A percentile compares a stretch with the other conserved stretches of the same genome.
Evolutionary conservation across 2,113 vertebrate genomes (phyloP).

Genomic region (Phodopus roborovskii): DNA sequence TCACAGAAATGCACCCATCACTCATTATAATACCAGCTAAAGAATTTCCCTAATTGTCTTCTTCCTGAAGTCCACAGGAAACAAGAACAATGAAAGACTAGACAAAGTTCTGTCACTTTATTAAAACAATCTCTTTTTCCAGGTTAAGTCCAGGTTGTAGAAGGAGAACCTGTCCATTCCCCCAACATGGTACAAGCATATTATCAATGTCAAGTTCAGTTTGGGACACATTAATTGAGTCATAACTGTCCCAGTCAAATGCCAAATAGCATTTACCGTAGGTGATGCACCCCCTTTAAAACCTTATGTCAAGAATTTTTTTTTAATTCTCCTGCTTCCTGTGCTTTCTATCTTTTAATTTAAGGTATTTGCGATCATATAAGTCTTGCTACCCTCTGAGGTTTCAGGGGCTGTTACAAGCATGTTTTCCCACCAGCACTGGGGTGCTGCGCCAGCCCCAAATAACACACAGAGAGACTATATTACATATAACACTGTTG

Average conservation of each 20-base stretch:
- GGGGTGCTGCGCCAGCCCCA: no score
- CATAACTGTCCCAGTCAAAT: conserved; percentile 8
- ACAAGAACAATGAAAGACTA: conserved; percentile 20
- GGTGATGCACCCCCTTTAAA: background rate
- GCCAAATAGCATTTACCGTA: background rate
- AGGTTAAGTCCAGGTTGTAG: background rate
- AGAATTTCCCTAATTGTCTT: conserved; percentile 87
- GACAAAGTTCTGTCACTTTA: background rate
- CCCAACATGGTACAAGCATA: background rate
- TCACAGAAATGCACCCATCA: conserved; percentile 84
- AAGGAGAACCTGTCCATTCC: background rate
- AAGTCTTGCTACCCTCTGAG: background rate
- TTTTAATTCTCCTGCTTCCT: background rate
- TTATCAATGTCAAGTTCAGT: conserved; percentile 30
- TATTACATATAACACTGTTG: no score
- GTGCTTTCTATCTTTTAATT: background rate
- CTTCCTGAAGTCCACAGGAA: conserved; percentile 65
- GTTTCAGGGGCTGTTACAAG: background rate
- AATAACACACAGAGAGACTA: no score
- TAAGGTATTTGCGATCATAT: no score
- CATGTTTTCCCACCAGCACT: no score
- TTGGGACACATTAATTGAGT: conserved; percentile 8
- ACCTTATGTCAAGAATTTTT: background rate
- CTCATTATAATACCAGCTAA: conserved; percentile 81
- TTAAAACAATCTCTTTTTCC: background rate